phyloP scores from a whole-genome alignment of 2,888 invertebrate genomes.

The Petrolisthes cinctipes region DNA sequence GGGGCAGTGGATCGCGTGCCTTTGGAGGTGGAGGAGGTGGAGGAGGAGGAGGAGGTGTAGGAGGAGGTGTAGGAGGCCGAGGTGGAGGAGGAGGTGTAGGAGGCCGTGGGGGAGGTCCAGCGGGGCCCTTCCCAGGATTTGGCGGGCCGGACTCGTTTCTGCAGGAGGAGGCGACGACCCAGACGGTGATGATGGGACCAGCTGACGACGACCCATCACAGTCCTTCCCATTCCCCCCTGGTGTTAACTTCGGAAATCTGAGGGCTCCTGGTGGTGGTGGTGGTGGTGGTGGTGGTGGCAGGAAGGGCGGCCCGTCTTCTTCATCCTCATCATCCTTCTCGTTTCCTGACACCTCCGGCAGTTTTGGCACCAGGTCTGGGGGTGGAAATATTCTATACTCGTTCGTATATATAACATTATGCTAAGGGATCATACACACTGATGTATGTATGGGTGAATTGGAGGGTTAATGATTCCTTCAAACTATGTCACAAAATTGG shows the following conservation, averaged over 20 bases:
- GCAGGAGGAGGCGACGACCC: conserved; percentile 43
- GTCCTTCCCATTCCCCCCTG: conserved; percentile 37
- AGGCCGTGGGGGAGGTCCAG: background rate
- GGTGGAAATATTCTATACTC: too few relatives aligned
- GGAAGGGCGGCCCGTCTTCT: background rate
- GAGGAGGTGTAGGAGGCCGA: background rate
- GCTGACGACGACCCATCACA: conserved; percentile 27
- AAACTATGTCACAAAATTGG: too few relatives aligned
- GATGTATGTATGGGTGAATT: too few relatives aligned
- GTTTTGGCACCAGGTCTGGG: background rate
- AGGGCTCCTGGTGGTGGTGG: conserved; percentile 19
- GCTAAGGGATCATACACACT: too few relatives aligned
- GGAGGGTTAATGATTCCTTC: too few relatives aligned
- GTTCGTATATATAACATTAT: too few relatives aligned
- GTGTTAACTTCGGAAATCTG: conserved; percentile 18
- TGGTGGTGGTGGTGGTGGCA: conserved; percentile 24
- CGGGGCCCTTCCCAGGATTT: conserved; percentile 26
- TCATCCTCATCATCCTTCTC: conserved; percentile 5
- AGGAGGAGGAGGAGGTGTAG: background rate
- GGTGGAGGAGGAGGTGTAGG: conserved; percentile 4
- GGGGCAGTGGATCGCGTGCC: background rate
- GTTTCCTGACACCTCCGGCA: conserved; percentile 14
- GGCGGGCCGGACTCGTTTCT: conserved; percentile 52
- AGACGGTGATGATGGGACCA: background rate
- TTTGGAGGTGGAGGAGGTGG: background rate